phyloP scores from a whole-genome alignment of 2,888 invertebrate species.

The Minunthozetes semirufus region DNA sequence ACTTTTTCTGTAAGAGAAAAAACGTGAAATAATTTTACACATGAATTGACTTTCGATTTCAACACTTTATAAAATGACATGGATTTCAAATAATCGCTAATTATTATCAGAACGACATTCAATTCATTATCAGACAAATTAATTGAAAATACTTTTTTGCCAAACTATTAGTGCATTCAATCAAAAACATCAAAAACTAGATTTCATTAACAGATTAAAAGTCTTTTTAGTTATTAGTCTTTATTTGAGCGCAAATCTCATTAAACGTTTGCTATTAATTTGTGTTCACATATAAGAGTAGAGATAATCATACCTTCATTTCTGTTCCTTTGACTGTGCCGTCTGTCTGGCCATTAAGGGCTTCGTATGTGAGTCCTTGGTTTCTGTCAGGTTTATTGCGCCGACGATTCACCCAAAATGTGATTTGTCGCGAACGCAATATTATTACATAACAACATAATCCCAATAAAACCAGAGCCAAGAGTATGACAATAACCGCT shows the following conservation, averaged over 20 bases:
- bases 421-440: constrained; percentile 1
- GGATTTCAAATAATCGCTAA: neutral
- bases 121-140: too few species aligned
- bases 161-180: too few species aligned
- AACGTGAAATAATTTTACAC: neutral
- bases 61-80: constrained; percentile 1
- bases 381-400: neutral
- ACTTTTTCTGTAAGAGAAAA: constrained; percentile 5
- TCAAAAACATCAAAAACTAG: too few species aligned
- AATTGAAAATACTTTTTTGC: too few species aligned
- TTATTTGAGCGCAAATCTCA: neutral
- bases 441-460: constrained; percentile 10
- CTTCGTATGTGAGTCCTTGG: neutral
- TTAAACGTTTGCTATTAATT: too few species aligned
- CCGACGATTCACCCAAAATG: constrained; percentile 10
- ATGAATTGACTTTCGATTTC: neutral
- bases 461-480: neutral
- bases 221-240: too few species aligned
- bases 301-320: constrained; percentile 9
- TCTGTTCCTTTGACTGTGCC: neutral
- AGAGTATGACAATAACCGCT: neutral
- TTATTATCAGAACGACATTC: too few species aligned
- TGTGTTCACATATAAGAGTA: too few species aligned
- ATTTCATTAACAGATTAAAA: too few species aligned
- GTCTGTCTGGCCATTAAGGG: constrained; percentile 1